These are phyloP conservation scores for Philopotamus ludificatus DNA, from an alignment of 1,140 invertebrate genomes.

Conservation along the genomic window DNA sequence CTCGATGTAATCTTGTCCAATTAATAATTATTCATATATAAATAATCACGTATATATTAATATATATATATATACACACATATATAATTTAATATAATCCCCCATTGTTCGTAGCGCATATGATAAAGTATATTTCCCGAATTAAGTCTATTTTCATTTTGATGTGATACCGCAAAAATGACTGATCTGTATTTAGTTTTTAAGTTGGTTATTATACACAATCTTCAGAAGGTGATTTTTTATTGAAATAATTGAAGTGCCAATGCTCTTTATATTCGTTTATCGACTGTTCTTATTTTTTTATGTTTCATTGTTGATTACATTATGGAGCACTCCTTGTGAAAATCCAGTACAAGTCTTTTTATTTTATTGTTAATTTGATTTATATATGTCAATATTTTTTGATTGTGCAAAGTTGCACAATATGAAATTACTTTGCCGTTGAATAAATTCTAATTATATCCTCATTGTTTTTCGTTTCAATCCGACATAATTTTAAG, in stretches of 20 bases:
- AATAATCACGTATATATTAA: neutral
- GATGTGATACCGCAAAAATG: slow-evolving; percentile 60
- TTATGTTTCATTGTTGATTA: slow-evolving; percentile 39
- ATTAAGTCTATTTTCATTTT: slow-evolving; percentile 51
- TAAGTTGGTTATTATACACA: slow-evolving; percentile 60
- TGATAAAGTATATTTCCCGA: slow-evolving; percentile 50
- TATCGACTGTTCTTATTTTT: slow-evolving; percentile 54
- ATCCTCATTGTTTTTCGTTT: slow-evolving; percentile 54
- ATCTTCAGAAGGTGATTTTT: slow-evolving; percentile 57
- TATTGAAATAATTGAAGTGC: slow-evolving; percentile 59
- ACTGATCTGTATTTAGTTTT: slow-evolving; percentile 62
- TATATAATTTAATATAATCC: neutral
- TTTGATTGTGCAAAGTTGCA: slow-evolving; percentile 46
- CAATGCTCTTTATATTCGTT: slow-evolving; percentile 59
- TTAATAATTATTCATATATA: slow-evolving; percentile 19
- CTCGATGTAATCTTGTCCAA: no score
- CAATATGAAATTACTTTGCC: slow-evolving; percentile 58
- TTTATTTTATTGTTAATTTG: slow-evolving; percentile 40
- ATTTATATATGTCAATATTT: slow-evolving; percentile 14
- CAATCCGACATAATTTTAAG: slow-evolving; percentile 58
- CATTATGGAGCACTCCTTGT: slow-evolving; percentile 39
- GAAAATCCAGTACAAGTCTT: slow-evolving; percentile 43
- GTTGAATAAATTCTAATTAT: slow-evolving; percentile 47
- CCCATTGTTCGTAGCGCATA: slow-evolving; percentile 5
- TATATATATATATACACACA: slow-evolving; percentile 2